A percentile compares a stretch with the other conserved stretches of the same genome.
Evolutionary conservation across 2,113 vertebrate genomes (phyloP).

Genomic region (Pseudopodoces humilis): DNA sequence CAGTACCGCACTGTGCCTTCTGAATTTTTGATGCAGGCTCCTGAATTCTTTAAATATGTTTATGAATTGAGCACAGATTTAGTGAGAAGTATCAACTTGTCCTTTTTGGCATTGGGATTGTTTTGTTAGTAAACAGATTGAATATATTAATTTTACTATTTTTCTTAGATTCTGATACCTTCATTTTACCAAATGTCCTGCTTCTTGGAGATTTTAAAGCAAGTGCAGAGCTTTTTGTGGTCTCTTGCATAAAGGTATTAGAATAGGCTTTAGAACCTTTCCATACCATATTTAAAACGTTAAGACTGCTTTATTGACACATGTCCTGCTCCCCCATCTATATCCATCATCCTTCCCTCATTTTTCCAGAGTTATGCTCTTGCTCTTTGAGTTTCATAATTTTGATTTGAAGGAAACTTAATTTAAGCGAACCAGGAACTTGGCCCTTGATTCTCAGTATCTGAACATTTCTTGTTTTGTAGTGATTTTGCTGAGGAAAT

Average conservation of each 20-base stretch:
- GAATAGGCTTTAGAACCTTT: background rate
- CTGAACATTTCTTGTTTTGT: background rate
- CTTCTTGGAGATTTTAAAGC: background rate
- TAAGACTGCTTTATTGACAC: background rate
- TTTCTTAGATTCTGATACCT: background rate
- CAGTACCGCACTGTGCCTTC: background rate
- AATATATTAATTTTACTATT: constrained; percentile 19
- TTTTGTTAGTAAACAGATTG: constrained; percentile 6
- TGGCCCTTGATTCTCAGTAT: background rate
- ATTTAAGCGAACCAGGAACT: background rate
- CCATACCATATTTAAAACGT: background rate
- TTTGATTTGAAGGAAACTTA: constrained; percentile 1
- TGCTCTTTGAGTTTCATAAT: background rate
- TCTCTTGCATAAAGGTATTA: background rate
- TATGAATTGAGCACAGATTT: constrained; percentile 2
- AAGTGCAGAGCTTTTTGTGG: background rate
- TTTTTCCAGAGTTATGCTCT: background rate
- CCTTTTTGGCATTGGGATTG: background rate
- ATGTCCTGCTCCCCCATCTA: background rate
- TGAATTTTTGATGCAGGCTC: background rate
- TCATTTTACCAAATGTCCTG: background rate
- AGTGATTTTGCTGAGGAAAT: background rate
- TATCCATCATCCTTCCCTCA: background rate
- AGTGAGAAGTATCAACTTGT: constrained; percentile 5
- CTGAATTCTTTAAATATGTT: constrained; percentile 12